Conservation (phyloP, 2,888 invertebrate genomes). For the Pammene fasciana region DNA sequence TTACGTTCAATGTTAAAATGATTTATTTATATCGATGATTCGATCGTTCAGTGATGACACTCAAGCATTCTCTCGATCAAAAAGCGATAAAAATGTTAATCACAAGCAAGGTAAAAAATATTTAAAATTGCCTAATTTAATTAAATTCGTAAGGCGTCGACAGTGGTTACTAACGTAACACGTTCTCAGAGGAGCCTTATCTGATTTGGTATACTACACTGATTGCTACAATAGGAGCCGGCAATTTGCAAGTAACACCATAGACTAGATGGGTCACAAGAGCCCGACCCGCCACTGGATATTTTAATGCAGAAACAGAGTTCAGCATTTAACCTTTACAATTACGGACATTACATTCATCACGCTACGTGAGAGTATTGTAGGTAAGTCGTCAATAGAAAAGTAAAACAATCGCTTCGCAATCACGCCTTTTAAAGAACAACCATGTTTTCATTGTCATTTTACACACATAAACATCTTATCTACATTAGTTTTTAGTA, state of each 20-base stretch:
- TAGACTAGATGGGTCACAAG: slow-evolving; percentile 11
- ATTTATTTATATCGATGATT: slow-evolving; percentile 24
- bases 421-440: too few relatives aligned
- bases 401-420: too few relatives aligned
- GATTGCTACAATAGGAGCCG: slow-evolving; percentile 6
- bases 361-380: neutral
- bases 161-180: neutral
- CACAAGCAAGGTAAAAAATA: neutral
- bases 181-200: neutral
- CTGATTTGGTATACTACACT: neutral
- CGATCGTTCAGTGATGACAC: neutral
- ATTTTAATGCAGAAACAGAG: slow-evolving; percentile 14
- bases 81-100: slow-evolving; percentile 4
- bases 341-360: slow-evolving; percentile 1
- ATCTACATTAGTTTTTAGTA: too few relatives aligned
- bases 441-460: too few relatives aligned
- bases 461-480: too few relatives aligned
- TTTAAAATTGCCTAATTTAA: neutral
- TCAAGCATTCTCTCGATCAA: slow-evolving; percentile 6
- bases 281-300: slow-evolving; percentile 13
- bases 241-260: slow-evolving; percentile 18
- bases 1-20: slow-evolving; percentile 2
- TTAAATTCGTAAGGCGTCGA: neutral
- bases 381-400: too few relatives aligned
- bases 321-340: slow-evolving; percentile 25